Conservation (phyloP, 92 coral and sea anemone genomes). For the Micromussa lordhowensis region DNA sequence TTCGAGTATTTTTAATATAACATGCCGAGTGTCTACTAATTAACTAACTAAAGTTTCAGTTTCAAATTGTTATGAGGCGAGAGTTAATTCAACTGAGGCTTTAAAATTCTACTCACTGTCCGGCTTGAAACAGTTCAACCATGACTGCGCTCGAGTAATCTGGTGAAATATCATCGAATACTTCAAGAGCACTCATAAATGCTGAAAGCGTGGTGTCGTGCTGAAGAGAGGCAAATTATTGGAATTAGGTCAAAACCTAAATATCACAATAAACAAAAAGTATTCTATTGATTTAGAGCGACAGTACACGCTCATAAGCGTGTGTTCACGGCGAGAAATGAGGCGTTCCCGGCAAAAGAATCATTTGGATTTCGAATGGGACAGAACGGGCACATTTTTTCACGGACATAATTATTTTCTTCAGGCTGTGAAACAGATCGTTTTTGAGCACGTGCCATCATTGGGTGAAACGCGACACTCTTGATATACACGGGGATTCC, state of each 20-base stretch:
- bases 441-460: no score
- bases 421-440: no score
- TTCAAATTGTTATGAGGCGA: no score
- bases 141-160: conserved; percentile 40
- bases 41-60: no score
- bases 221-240: background rate
- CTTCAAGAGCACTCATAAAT: conserved; percentile 37
- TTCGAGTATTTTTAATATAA: no score
- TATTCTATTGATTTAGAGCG: background rate
- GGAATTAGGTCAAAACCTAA: background rate
- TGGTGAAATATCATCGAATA: conserved; percentile 32
- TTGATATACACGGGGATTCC: background rate
- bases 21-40: no score
- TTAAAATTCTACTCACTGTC: background rate
- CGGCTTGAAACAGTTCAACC: conserved; percentile 11
- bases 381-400: no score
- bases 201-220: conserved; percentile 40
- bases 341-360: no score
- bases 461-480: background rate
- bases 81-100: background rate
- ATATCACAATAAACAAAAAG: background rate
- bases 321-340: no score
- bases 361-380: no score
- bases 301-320: background rate
- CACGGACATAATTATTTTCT: no score